A percentile compares a stretch with the other conserved stretches of the same genome.
Conservation (phyloP, 2,113 vertebrate species). For the Asarcornis scutulata region DNA sequence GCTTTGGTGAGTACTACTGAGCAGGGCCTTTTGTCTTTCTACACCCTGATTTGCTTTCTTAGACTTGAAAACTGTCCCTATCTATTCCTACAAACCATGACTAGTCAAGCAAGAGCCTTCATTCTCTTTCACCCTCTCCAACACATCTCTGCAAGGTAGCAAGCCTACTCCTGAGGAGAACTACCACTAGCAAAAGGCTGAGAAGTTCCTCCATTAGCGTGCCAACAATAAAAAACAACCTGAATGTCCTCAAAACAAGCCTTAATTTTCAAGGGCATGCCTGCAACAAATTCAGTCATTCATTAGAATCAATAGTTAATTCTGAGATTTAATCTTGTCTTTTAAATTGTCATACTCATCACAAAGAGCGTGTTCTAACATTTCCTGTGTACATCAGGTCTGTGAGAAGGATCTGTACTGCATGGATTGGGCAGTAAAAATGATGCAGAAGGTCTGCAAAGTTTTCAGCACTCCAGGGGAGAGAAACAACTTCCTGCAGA, state of each 20-base stretch:
- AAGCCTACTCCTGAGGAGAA: not conserved
- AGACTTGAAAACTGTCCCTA: not conserved
- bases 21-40: not conserved
- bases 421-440: constrained; percentile 88
- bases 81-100: not conserved
- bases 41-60: not conserved
- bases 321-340: not conserved
- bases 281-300: not conserved
- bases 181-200: not conserved
- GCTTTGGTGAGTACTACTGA: constrained; percentile 82
- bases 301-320: accelerated
- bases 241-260: not conserved
- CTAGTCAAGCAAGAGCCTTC: not conserved
- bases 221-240: no score
- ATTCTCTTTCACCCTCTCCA: not conserved
- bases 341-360: not conserved
- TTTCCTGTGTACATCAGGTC: constrained; percentile 74
- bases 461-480: constrained; percentile 76
- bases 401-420: constrained; percentile 91
- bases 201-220: accelerated
- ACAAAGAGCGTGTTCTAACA: accelerated
- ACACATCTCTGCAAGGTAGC: not conserved
- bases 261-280: not conserved
- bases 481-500: constrained; percentile 83
- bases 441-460: constrained; percentile 86